A percentile compares a stretch with the other conserved stretches of the same genome.
These are phyloP conservation scores for Ditula angustiorana DNA, from an alignment of 2,888 invertebrate genomes.

Conservation along the genomic window DNA sequence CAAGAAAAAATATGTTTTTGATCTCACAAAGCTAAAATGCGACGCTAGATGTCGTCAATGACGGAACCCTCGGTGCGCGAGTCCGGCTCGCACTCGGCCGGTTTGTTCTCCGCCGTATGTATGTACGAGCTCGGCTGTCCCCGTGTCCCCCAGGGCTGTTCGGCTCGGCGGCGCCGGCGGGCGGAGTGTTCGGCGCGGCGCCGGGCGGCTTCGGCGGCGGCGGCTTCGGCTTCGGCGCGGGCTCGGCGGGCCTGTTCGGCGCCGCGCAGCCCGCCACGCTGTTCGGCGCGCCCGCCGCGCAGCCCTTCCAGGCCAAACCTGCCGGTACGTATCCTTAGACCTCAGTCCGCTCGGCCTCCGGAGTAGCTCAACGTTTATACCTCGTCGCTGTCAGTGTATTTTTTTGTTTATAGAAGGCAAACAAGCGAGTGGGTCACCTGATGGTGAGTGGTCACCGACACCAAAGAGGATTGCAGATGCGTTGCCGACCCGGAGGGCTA, in stretches of 20 bases:
- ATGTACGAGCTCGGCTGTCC: background rate
- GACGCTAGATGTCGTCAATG: too few relatives aligned
- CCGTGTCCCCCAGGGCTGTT: constrained; percentile 80
- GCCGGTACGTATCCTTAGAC: constrained; percentile 77
- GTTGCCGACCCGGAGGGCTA: too few relatives aligned
- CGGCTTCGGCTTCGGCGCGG: constrained; percentile 88
- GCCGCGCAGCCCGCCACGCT: constrained; percentile 81
- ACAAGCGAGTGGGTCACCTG: too few relatives aligned
- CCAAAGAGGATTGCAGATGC: too few relatives aligned
- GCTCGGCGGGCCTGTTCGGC: constrained; percentile 87
- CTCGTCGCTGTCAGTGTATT: too few relatives aligned
- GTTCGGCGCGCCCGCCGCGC: constrained; percentile 69
- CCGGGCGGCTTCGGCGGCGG: constrained; percentile 63
- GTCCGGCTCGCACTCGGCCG: too few relatives aligned
- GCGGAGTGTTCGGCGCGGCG: constrained; percentile 47
- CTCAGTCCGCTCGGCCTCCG: too few relatives aligned
- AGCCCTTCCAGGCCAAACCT: constrained; percentile 67
- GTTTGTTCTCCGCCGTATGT: background rate
- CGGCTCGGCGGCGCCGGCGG: constrained; percentile 61
- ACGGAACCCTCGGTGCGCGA: too few relatives aligned
- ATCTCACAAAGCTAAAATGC: background rate
- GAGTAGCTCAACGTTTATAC: too few relatives aligned
- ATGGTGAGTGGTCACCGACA: too few relatives aligned
- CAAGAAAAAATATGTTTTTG: too few relatives aligned
- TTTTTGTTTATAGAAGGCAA: too few relatives aligned